phyloP scores from a whole-genome alignment of 2,113 vertebrate genomes.

The Rhodinocichla rosea region DNA sequence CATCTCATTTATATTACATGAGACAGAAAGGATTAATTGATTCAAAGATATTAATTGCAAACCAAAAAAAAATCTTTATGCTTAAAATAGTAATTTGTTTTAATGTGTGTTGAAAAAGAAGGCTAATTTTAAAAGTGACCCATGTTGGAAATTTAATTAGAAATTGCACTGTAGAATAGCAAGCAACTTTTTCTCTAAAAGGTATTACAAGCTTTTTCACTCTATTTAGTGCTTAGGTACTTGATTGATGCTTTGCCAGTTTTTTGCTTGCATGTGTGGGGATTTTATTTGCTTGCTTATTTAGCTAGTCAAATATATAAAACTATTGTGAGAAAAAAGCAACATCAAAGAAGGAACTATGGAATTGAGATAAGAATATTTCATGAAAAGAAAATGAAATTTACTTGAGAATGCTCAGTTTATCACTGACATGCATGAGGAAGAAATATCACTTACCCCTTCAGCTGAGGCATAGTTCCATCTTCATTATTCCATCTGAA shows the following conservation, averaged over 20 bases:
- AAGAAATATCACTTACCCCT: neutral
- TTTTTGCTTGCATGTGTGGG: neutral
- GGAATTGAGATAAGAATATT: neutral
- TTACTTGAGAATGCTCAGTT: neutral
- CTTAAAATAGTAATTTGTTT: neutral
- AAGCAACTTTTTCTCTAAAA: neutral
- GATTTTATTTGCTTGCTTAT: neutral
- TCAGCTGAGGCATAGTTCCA: neutral
- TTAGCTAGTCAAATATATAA: neutral
- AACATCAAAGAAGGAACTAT: neutral
- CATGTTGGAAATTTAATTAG: neutral
- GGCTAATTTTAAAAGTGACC: fast-evolving
- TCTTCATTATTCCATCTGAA: neutral
- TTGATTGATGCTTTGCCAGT: neutral
- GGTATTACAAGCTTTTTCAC: neutral
- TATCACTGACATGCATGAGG: neutral
- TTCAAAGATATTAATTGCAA: neutral
- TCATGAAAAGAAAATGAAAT: neutral
- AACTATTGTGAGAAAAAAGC: neutral
- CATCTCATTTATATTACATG: neutral
- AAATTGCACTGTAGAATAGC: neutral
- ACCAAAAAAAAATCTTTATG: neutral
- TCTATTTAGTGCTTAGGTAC: neutral
- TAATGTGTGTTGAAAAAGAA: neutral
- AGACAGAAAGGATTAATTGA: neutral